These are phyloP conservation scores for Pituophis catenifer DNA, from an alignment of 2,113 vertebrate genomes.

Conservation along the genomic window DNA sequence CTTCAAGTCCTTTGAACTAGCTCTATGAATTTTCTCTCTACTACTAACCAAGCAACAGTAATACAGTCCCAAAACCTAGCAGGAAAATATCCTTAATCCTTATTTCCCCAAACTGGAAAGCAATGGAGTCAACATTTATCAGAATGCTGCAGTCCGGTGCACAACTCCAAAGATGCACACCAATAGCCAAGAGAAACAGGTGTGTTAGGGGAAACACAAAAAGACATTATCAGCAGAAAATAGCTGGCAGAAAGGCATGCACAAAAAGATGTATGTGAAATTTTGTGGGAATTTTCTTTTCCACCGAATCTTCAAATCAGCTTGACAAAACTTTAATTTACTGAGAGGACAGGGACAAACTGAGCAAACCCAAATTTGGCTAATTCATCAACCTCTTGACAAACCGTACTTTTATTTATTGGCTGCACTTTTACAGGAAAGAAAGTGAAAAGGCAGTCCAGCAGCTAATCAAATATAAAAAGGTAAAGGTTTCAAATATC, in stretches of 20 bases:
- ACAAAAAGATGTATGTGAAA: not conserved
- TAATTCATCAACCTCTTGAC: not conserved
- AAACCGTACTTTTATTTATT: not conserved
- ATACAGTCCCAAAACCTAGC: not conserved
- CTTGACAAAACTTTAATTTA: not conserved
- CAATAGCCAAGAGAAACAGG: not conserved
- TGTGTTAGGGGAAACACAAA: not conserved
- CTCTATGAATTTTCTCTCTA: not conserved
- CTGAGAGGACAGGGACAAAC: not conserved
- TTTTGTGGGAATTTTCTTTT: not conserved
- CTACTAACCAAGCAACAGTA: not conserved
- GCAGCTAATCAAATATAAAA: not conserved
- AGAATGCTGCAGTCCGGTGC: not conserved
- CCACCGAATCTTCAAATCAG: not conserved
- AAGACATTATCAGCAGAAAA: not conserved
- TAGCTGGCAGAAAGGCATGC: not conserved
- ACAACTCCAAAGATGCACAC: not conserved
- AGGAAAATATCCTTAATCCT: not conserved
- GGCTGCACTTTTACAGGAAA: not conserved
- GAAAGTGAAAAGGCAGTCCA: not conserved
- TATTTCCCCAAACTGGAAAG: not conserved
- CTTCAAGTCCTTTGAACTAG: not conserved
- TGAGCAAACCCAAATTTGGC: not conserved
- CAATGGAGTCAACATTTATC: not conserved
- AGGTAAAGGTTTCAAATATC: not conserved